Conservation (phyloP, 53 echinoderm and acorn worm genomes). For the Mesocentrotus franciscanus region DNA sequence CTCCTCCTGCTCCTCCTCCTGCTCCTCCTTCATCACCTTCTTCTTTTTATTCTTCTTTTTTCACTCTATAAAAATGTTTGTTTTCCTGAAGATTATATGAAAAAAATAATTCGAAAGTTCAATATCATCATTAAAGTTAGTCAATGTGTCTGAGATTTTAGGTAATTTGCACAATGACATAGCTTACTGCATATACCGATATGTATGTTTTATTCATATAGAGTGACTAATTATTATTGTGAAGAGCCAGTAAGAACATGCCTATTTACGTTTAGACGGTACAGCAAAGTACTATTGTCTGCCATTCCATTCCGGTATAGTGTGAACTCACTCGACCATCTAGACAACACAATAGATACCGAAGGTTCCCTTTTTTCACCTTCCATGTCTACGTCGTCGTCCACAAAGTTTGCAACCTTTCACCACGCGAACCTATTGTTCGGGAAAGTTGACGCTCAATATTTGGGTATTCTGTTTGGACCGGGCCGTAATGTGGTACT, state of each 20-base stretch:
- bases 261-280: neutral
- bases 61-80: no score
- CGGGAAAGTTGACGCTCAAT: conserved; percentile 22
- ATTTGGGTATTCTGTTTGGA: neutral
- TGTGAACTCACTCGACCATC: neutral
- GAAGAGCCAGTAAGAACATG: neutral
- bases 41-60: no score
- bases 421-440: conserved; percentile 1
- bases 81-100: no score
- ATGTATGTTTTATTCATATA: neutral
- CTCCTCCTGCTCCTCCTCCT: no score
- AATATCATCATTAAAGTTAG: neutral
- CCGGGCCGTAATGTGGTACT: neutral
- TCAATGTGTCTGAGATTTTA: neutral
- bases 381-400: neutral
- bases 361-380: neutral
- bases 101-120: no score
- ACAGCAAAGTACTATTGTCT: conserved; percentile 1
- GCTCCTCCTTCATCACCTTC: no score
- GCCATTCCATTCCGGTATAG: neutral
- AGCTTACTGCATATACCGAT: neutral
- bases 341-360: neutral
- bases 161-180: neutral
- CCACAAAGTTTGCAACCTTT: neutral
- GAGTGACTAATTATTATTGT: neutral